Conservation (phyloP, 2,797 vertebrate genomes). For the Gallinago solitaria region DNA sequence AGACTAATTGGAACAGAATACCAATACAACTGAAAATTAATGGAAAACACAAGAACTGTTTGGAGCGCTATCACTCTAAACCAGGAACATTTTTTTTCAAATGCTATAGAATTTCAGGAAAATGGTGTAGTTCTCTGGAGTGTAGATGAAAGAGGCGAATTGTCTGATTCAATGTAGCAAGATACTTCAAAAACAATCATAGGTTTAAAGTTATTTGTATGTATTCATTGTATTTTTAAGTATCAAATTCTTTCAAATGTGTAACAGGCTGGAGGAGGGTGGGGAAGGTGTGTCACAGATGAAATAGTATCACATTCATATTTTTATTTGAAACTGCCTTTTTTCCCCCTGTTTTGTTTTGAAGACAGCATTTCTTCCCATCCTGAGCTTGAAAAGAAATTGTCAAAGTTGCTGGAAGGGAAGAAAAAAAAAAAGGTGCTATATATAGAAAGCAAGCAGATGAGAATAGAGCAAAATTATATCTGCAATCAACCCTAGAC, state of each 20-base stretch:
- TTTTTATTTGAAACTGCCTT: background rate
- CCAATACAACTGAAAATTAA: conserved; percentile 66
- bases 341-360: background rate
- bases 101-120: background rate
- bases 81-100: conserved; percentile 10
- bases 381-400: background rate
- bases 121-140: background rate
- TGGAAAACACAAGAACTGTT: conserved; percentile 57
- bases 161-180: background rate
- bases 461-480: conserved; percentile 10
- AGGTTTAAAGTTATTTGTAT: background rate
- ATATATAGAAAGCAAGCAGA: conserved; percentile 9
- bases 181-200: conserved; percentile 8
- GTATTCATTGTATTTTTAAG: background rate
- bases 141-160: background rate
- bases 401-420: background rate
- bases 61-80: conserved; percentile 4
- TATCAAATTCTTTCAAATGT: background rate
- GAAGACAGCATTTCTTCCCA: background rate
- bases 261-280: background rate
- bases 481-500: background rate
- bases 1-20: conserved; percentile 76
- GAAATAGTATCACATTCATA: background rate
- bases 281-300: background rate
- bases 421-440: background rate